Evolutionary conservation across 2,888 invertebrate genomes (phyloP), one percentile per base, ranked within the genome.

Genomic region (Cyclophora albipunctata): DNA sequence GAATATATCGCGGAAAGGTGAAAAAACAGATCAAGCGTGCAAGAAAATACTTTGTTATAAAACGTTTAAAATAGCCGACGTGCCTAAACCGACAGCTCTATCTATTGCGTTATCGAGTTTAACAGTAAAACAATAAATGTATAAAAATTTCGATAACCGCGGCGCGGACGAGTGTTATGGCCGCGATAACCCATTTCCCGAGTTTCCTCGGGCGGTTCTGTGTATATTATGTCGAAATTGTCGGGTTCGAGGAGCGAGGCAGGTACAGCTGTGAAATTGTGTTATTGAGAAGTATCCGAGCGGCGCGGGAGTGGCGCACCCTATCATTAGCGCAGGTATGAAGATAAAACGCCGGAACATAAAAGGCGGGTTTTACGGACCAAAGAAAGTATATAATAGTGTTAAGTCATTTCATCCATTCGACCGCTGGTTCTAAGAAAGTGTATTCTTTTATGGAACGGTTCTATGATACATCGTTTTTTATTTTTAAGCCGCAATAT

Each of bases 271-370:
- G 66, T 53, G 58, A 67, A 74, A 34, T 37, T 68, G 75, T 78
- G 79, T 79, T 83, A 81, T 80, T 77, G 78, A 74, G 78, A 73
- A 76, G 71, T 70, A 58, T 61, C 62, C 62, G 63, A 64, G 67
- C 62, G 44, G 49, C 48, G 42, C 20, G 7, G 42, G 42, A 20
- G 7, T 42, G 7, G 7, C 53, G 62, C 67, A 74, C 77, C 82
- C 83, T 83, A 81, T 84, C 81, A 84, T 84, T 83, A 84, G 64
- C 66, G 62, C 83, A 83, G 84, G 84, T 84, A 84, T 57, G 60
- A 20, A 20, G 60, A 66, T 63, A 65, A 67, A 66, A 69, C 69
- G 62, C 57, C 58, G 58, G 51, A 51, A 58, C 60, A 66, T 64
- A 69, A 73, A 71, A 69, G 68, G 66, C 37, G 67, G 57, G 69